A percentile compares a stretch with the other conserved stretches of the same genome.
phyloP scores from a whole-genome alignment of 1,140 invertebrate species.

The Bombus huntii region DNA sequence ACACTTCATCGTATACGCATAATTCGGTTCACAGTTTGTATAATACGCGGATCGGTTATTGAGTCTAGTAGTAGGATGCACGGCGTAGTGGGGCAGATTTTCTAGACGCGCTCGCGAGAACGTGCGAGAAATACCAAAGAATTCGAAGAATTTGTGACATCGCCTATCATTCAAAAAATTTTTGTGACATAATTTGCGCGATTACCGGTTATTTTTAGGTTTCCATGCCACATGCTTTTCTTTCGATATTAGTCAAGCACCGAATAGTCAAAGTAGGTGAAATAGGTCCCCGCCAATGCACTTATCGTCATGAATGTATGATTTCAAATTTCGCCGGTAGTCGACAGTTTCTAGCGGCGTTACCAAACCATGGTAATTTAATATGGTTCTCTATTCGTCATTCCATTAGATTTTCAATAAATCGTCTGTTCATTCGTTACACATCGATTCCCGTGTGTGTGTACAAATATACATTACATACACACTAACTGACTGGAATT shows the following conservation, averaged over 20 bases:
- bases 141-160: background rate
- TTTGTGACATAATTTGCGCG: background rate
- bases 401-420: background rate
- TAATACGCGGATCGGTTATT: background rate
- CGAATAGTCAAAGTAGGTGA: background rate
- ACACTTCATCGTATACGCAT: background rate
- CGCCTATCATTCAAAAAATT: too few relatives aligned
- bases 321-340: constrained; percentile 1
- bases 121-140: background rate
- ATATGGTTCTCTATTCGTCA: background rate
- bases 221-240: background rate
- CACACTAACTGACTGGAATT: background rate
- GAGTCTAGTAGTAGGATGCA: background rate
- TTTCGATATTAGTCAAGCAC: background rate
- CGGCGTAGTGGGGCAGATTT: background rate
- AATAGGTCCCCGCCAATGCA: background rate
- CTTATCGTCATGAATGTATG: background rate
- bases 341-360: background rate
- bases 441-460: background rate
- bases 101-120: background rate
- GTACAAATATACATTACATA: background rate
- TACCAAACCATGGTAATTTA: background rate
- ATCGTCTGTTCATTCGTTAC: background rate
- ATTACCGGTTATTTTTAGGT: background rate
- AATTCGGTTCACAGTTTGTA: background rate